A percentile compares a stretch with the other conserved stretches of the same genome.
Conservation (phyloP, 2,888 invertebrate species). For the Caenorhabditis sp. region DNA sequence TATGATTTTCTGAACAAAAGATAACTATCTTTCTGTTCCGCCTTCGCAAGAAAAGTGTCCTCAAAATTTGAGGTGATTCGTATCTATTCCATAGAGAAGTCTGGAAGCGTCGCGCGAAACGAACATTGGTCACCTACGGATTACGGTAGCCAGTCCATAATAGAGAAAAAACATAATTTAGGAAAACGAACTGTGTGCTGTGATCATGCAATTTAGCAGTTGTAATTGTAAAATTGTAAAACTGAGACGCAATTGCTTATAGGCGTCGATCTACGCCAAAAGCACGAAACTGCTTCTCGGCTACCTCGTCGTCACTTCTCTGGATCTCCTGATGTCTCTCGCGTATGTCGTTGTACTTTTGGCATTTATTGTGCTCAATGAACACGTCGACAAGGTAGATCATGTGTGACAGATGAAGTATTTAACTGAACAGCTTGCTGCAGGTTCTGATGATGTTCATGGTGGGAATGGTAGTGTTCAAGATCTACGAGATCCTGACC, state of each 20-base stretch:
- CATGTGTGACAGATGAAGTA: not conserved
- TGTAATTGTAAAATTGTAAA: no score
- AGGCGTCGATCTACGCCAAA: constrained; percentile 67
- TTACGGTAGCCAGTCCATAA: not conserved
- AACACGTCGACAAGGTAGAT: constrained; percentile 63
- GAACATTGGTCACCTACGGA: not conserved
- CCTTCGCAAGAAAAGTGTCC: not conserved
- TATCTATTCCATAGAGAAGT: no score
- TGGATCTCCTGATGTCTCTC: constrained; percentile 67
- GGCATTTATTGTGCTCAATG: constrained; percentile 58
- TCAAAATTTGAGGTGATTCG: no score
- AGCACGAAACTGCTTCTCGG: constrained; percentile 62
- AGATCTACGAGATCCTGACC: constrained; percentile 72
- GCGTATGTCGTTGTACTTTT: constrained; percentile 68
- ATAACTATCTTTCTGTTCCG: constrained; percentile 2
- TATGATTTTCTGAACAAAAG: not conserved
- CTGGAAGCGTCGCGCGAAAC: not conserved
- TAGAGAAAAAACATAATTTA: not conserved
- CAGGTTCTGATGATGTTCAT: constrained; percentile 72
- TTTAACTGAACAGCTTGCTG: no score
- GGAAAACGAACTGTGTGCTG: no score
- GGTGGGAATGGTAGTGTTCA: constrained; percentile 69
- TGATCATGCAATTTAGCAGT: no score
- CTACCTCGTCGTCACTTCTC: constrained; percentile 60
- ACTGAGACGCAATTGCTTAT: no score